Base-by-base conservation (phyloP, 2,888 invertebrate species). In the Mongoloraphidia duomilia region DNA sequence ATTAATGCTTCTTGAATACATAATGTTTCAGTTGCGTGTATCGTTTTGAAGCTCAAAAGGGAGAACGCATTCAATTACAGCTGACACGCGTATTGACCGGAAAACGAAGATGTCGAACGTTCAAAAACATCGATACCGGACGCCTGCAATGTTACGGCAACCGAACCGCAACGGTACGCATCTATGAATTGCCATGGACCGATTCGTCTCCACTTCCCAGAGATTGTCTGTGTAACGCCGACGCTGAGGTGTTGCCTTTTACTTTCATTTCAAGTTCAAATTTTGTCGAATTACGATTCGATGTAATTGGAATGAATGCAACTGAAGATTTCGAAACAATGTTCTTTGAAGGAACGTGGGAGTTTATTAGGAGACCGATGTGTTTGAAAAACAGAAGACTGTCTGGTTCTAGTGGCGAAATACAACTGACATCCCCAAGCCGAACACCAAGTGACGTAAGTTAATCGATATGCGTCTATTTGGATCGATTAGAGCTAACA, bases 241-340 rank as follows among this genome's bases (percentile, higher is more conserved):
- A 65, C 46, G 65, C 59, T 48, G 54, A 50, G 8, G 63, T 73
- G 51, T 64, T 81, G 51, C 82, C 82, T 11, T 84, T 85, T 62
- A 84, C 83, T 56, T 84, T 86, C 63, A 79, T 81, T 37, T 89
- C 89, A 9, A 77, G 80, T 11, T 77, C 84, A 46, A 79, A 81
- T 55, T 77, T 85, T 36, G 80, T 88, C 11, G 89, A 90, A 63
- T 72, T 92, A 37, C 80, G 83, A 59, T 90, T 92, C 61, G 81
- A 82, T 55, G 84, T 90, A 12, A 75, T 78, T 49, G 81, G 83
- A 57, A 90, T 94, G 93, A 79, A 84, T 53, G 80, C 89, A 2
- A 71, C 84, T 13, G 89, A 92, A 61, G 88, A 93, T 71, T 89
- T 88, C 63, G 79, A 86, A 50, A 82, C 83, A 44, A 76, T 91